Conservation (phyloP, 2,888 invertebrate genomes). For the Diloba caeruleocephala region DNA sequence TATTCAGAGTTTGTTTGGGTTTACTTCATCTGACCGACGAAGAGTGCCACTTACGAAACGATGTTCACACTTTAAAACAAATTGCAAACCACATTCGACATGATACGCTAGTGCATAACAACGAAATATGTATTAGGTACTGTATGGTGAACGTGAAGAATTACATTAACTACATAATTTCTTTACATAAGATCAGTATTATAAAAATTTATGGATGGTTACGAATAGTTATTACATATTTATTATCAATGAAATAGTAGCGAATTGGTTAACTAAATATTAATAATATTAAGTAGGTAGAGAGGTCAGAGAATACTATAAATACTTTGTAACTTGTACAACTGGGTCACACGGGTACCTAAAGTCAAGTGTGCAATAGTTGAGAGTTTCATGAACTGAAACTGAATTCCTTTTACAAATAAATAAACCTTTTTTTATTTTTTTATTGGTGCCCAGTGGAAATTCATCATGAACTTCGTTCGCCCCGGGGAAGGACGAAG, state of each 20-base stretch:
- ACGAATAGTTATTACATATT: slow-evolving; percentile 1
- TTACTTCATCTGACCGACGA: slow-evolving; percentile 57
- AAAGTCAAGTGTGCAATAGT: too few relatives aligned
- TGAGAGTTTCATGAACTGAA: too few relatives aligned
- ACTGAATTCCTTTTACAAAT: too few relatives aligned
- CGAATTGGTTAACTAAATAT: too few relatives aligned
- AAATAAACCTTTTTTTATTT: too few relatives aligned
- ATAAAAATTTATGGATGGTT: slow-evolving; percentile 5
- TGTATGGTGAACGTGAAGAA: slow-evolving; percentile 25
- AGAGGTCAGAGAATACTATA: too few relatives aligned
- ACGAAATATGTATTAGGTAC: slow-evolving; percentile 38
- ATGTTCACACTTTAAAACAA: slow-evolving; percentile 37
- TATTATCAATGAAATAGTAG: slow-evolving; percentile 1
- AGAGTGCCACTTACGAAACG: slow-evolving; percentile 48
- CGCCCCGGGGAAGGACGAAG: too few relatives aligned
- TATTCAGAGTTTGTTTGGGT: slow-evolving; percentile 59
- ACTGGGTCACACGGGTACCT: too few relatives aligned
- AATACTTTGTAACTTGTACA: too few relatives aligned
- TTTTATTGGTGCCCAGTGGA: too few relatives aligned
- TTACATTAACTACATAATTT: slow-evolving; percentile 13
- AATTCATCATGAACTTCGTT: too few relatives aligned
- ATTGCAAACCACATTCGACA: slow-evolving; percentile 41
- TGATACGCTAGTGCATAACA: slow-evolving; percentile 31
- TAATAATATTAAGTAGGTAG: too few relatives aligned
- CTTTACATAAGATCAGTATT: slow-evolving; percentile 19